Evolutionary conservation across 2,113 vertebrate genomes (phyloP).

Genomic region (Brachyhypopomus gauderio): DNA sequence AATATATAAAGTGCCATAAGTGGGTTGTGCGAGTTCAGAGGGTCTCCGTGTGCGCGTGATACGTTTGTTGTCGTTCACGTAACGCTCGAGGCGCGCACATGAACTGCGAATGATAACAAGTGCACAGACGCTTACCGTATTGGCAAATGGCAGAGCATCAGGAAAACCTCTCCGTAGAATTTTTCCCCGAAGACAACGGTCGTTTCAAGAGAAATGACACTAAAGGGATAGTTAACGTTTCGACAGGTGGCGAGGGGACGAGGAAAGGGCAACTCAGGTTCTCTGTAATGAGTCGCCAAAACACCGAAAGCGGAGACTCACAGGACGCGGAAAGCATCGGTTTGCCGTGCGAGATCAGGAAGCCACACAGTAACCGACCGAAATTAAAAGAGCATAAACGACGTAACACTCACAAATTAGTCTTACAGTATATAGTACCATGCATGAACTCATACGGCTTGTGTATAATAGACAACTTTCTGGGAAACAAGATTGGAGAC

Average conservation of each 20-base stretch:
- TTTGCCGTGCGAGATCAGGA: constrained; percentile 46
- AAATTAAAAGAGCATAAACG: constrained; percentile 56
- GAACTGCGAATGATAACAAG: constrained; percentile 22
- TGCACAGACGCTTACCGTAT: not conserved
- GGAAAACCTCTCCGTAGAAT: constrained; percentile 7
- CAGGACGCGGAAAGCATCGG: not conserved
- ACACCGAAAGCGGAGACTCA: constrained; percentile 10
- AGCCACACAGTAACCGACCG: constrained; percentile 46
- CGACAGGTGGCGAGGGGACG: constrained; percentile 6
- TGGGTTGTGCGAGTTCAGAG: not conserved
- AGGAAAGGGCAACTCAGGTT: not conserved
- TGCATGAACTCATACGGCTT: constrained; percentile 68
- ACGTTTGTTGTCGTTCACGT: constrained; percentile 55
- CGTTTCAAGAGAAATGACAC: not conserved
- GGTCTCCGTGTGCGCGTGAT: constrained; percentile 28
- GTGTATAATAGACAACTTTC: constrained; percentile 67
- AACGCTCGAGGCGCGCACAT: constrained; percentile 30
- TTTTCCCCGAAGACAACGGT: constrained; percentile 13
- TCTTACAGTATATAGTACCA: constrained; percentile 62
- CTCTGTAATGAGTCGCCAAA: not conserved
- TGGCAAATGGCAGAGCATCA: constrained; percentile 45
- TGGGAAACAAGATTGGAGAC: constrained; percentile 63
- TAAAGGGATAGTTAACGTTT: not conserved
- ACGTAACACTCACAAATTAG: constrained; percentile 58
- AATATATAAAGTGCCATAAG: not conserved